Evolutionary conservation across 2,888 invertebrate genomes (phyloP), one percentile per base, ranked within the genome.

Genomic region (Chrysolina americana): DNA sequence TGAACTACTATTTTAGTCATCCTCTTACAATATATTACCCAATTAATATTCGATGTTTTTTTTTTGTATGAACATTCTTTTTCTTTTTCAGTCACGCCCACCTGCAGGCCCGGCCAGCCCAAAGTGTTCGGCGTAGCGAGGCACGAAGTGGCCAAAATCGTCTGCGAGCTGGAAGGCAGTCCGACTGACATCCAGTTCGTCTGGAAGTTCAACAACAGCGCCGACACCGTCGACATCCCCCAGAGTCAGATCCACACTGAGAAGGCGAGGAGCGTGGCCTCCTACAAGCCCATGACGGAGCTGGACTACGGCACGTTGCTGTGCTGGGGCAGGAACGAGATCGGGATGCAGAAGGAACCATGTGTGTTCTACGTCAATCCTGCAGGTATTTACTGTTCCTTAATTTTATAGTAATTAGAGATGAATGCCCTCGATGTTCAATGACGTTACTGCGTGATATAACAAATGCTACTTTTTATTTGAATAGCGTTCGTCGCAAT

Each of bases 121-220:
- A 91, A 90, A 79, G 90, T 92, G 15, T 93, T 93, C 85, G 94
- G 94, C 36, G 92, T 93, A n/a, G 94, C 93, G 13, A 89, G 93
- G 17, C 92, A 92, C 78, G 94, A 95, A 86, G 90, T 90, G 11
- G 92, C 92, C 50, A 90, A 90, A 83, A 91, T 94, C 78, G 89
- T 91, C n/a, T 95, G 94, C 87, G 93, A 93, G 86, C 88, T 94
- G 72, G 94, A 94, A 84, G 93, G 94, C 47, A 94, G 94, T 89
- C 95, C 95, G 19, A 87, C 90, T 71, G 92, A 92, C 79, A 90
- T 93, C 48, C 90, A 89, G 80, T 94, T 93, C 88, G 89, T 90
- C 75, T 94, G 94, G 94, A 93, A 92, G 87, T 94, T 95, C 89
- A 95, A 95, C 89, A 93, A 93, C 86, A 92, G 92, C 56, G 91